Conservation (phyloP, 2,113 vertebrate genomes). For the Bucco capensis region DNA sequence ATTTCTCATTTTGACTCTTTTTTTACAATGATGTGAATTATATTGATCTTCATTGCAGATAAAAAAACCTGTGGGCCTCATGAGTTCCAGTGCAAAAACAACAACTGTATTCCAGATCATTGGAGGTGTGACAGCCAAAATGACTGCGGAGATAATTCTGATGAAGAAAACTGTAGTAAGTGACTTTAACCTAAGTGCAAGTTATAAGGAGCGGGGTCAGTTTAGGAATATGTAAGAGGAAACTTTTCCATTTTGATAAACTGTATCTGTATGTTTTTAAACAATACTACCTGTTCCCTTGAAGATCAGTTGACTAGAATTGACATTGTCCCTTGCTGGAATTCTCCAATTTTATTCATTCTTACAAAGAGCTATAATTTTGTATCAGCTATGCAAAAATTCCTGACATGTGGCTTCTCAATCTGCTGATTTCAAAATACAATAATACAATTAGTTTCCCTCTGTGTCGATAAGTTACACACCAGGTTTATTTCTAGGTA, state of each 20-base stretch:
- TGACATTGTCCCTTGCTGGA: slow-evolving; percentile 13
- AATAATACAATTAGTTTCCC: neutral
- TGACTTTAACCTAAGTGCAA: slow-evolving; percentile 12
- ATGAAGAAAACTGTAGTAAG: slow-evolving; percentile 98
- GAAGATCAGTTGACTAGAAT: neutral
- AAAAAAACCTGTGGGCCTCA: slow-evolving; percentile 98
- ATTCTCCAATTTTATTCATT: neutral
- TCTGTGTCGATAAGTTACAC: neutral
- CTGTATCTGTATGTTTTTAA: neutral
- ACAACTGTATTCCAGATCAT: slow-evolving; percentile 98
- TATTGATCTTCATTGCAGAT: slow-evolving; percentile 77
- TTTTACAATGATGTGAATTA: neutral
- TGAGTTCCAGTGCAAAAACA: slow-evolving; percentile 97
- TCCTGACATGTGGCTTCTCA: neutral
- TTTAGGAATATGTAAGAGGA: neutral
- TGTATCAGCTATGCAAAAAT: neutral
- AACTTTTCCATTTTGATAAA: neutral
- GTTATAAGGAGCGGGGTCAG: neutral
- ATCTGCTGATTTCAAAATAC: neutral
- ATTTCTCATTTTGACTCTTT: neutral
- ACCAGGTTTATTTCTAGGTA: neutral
- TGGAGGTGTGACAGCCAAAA: slow-evolving; percentile 98
- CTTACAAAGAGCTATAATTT: neutral
- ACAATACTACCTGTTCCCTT: neutral
- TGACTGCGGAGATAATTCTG: slow-evolving; percentile 96